Conservation (phyloP, 2,113 vertebrate species). For the Phoxinus phoxinus region DNA sequence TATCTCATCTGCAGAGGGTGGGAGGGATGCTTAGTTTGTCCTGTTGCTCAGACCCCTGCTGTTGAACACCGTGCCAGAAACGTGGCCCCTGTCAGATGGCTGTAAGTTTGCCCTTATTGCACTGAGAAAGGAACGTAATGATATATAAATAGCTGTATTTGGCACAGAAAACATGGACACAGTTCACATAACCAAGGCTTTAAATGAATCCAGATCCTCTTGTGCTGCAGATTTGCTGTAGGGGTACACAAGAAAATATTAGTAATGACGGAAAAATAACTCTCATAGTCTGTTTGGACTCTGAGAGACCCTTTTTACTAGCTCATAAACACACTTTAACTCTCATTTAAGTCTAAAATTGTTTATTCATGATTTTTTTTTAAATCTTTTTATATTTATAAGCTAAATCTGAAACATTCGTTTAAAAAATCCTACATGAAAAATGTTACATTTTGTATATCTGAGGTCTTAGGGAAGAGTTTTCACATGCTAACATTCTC, state of each 20-base stretch:
- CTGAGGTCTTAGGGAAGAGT: neutral
- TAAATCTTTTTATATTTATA: no score
- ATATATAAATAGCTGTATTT: neutral
- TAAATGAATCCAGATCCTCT: neutral
- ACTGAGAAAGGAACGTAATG: neutral
- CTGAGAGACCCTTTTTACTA: neutral
- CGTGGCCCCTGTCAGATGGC: neutral
- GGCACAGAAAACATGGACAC: neutral
- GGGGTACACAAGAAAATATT: neutral
- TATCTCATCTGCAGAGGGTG: conserved; percentile 11
- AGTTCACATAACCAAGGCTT: neutral
- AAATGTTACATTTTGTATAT: neutral
- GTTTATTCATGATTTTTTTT: no score
- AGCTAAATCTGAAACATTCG: neutral
- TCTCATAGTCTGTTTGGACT: neutral
- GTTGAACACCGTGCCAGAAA: neutral
- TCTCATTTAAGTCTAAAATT: neutral
- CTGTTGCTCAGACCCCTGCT: neutral
- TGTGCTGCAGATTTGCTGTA: neutral
- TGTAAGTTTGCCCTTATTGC: conserved; percentile 32
- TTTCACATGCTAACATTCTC: no score
- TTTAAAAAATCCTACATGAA: neutral
- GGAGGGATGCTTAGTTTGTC: conserved; percentile 13
- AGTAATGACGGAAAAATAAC: neutral
- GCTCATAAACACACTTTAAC: neutral